Evolutionary conservation across 2,113 vertebrate species (phyloP), one percentile per base, ranked within the genome.

Genomic region (Ochotona princeps): DNA sequence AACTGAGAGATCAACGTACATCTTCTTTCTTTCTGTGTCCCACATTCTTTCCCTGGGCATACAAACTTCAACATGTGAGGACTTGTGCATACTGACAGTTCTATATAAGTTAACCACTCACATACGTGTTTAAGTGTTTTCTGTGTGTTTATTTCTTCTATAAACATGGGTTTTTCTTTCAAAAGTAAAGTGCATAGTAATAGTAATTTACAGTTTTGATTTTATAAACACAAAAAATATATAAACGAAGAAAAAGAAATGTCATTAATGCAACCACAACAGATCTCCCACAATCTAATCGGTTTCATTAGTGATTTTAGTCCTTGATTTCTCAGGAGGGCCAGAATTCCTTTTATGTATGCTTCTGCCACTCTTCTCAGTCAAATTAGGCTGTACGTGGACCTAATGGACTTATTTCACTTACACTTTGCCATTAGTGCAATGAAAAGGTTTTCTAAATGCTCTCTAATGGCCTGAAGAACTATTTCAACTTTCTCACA

Each of bases 371-470:
- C 12, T 54, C 15, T 89, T 80, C 73, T 17, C 32, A 18, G 73
- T 81, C 72, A 73, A 9, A 61, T 81, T 14, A 67, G 25, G 11
- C 57, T 63, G 23, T 70, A 7, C 9, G 9, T 35, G 18, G 44
- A 74, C 28, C 0, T 67, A 83, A 75, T 32, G 35, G 63, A 47
- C 54, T 61, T 63, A 84, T 61, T 93, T 91, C 2, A 49, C 63
- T 89, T 87, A 90, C 2, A 49, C 13, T 87, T 88, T 44, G 5
- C 12, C 72, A 78, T 89, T 95, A 79, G n/a, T 88, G 15, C 15
- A 90, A 84, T 85, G 38, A 86, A n/a, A 2, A 79, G 51, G 61
- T 92, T 94, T 89, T 93, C 75, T 44, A 72, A 94, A 89, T 95
- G 60, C 20, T 49, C 47, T 89, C 70, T 86, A 95, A 80, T 38